A percentile compares a stretch with the other conserved stretches of the same genome.
Conservation (phyloP, 1,140 invertebrate species). For the Coelopa frigida region DNA sequence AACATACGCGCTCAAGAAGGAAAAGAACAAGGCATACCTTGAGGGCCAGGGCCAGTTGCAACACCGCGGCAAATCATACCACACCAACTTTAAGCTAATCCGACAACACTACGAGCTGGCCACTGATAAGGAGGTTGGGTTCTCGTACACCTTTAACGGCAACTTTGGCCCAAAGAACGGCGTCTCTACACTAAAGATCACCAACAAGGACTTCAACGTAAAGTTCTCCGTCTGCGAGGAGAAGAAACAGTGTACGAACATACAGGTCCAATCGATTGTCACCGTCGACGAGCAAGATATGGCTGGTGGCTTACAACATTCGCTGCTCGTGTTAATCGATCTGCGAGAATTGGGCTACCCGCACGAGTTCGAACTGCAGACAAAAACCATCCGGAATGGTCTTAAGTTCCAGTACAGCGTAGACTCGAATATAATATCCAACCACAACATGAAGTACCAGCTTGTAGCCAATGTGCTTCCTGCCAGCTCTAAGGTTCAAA, state of each 20-base stretch:
- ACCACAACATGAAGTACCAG: conserved; percentile 61
- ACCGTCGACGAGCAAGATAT: conserved; percentile 21
- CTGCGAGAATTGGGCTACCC: conserved; percentile 62
- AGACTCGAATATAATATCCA: conserved; percentile 60
- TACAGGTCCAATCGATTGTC: conserved; percentile 54
- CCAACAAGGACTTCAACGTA: conserved; percentile 61
- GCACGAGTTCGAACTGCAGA: conserved; percentile 62
- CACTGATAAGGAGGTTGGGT: conserved; percentile 55
- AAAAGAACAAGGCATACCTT: conserved; percentile 60
- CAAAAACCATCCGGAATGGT: conserved; percentile 52
- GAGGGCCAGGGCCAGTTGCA: conserved; percentile 57
- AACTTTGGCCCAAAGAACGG: conserved; percentile 49
- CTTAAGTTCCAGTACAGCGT: conserved; percentile 55
- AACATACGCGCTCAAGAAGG: conserved; percentile 60
- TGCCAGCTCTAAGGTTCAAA: conserved; percentile 49
- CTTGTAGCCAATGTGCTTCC: conserved; percentile 57
- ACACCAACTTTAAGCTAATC: conserved; percentile 64
- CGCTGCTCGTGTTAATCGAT: conserved; percentile 55
- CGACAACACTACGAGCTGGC: conserved; percentile 52
- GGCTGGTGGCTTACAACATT: conserved; percentile 45
- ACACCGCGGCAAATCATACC: conserved; percentile 56
- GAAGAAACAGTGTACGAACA: conserved; percentile 65
- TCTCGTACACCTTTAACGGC: conserved; percentile 50
- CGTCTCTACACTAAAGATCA: conserved; percentile 58
- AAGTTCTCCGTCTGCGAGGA: conserved; percentile 67